Evolutionary conservation across 2,888 invertebrate genomes (phyloP).

Genomic region (Coenonympha glycerion): DNA sequence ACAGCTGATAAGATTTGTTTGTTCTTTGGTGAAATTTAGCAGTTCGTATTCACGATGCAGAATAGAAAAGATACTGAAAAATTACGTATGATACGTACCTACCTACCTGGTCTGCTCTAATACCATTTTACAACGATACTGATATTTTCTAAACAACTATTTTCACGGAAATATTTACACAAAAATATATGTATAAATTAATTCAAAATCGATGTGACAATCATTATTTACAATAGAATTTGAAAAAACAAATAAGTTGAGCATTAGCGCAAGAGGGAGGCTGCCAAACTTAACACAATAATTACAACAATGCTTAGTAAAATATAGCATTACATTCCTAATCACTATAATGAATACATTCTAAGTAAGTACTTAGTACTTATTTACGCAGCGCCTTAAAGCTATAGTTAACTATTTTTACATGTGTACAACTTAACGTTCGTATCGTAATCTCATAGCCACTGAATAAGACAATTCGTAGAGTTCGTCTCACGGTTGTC

Average conservation of each 20-base stretch:
- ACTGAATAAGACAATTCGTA: slow-evolving; percentile 53
- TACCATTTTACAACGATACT: slow-evolving; percentile 23
- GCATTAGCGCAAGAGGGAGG: slow-evolving; percentile 68
- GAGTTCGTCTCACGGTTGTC: slow-evolving; percentile 45
- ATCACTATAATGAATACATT: slow-evolving; percentile 42
- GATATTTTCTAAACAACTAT: slow-evolving; percentile 18
- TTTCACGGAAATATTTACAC: slow-evolving; percentile 32
- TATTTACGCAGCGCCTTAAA: slow-evolving; percentile 49
- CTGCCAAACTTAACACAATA: slow-evolving; percentile 55
- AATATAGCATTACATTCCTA: slow-evolving; percentile 39
- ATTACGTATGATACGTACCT: slow-evolving; percentile 25
- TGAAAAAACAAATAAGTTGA: slow-evolving; percentile 57
- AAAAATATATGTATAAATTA: slow-evolving; percentile 31
- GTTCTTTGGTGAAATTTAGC: slow-evolving; percentile 55
- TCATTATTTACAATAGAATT: slow-evolving; percentile 61
- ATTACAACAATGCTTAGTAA: slow-evolving; percentile 54
- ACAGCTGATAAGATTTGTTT: slow-evolving; percentile 40
- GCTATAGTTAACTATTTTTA: slow-evolving; percentile 53
- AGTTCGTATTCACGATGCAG: slow-evolving; percentile 27
- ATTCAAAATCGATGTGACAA: slow-evolving; percentile 61
- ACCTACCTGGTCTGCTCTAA: slow-evolving; percentile 24
- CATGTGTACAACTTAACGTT: slow-evolving; percentile 67
- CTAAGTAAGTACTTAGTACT: slow-evolving; percentile 71
- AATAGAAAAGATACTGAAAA: slow-evolving; percentile 22
- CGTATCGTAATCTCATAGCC: slow-evolving; percentile 72